A percentile compares a stretch with the other conserved stretches of the same genome.
These are phyloP conservation scores for Heliconius ismenius DNA, from an alignment of 2,888 invertebrate genomes.

Conservation along the genomic window DNA sequence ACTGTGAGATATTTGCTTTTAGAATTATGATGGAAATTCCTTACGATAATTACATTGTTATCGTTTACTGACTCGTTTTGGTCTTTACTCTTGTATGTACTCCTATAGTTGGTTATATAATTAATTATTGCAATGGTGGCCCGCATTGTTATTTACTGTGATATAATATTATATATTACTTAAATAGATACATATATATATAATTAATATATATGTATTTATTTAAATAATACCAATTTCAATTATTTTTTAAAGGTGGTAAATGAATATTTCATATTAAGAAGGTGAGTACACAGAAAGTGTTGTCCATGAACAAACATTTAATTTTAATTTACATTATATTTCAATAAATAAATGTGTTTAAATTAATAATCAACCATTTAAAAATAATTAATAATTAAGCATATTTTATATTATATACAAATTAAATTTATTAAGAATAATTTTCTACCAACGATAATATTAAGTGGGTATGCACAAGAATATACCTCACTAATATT, in stretches of 20 bases:
- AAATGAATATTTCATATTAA: neutral
- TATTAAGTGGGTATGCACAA: neutral
- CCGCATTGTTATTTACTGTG: neutral
- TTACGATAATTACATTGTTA: conserved; percentile 30
- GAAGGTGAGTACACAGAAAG: neutral
- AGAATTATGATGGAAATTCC: conserved; percentile 28
- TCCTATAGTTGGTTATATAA: neutral
- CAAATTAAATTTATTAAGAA: neutral
- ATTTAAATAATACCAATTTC: neutral
- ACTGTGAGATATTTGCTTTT: conserved; percentile 24
- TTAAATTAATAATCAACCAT: neutral
- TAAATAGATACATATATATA: no score
- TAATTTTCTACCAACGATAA: neutral
- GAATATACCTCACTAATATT: neutral
- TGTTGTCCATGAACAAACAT: neutral
- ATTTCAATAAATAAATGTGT: no score
- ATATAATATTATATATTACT: no score
- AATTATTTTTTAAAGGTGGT: neutral
- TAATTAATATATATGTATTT: no score
- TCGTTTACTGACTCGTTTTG: conserved; percentile 26
- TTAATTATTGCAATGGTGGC: neutral
- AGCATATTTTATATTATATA: neutral
- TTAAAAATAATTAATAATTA: neutral
- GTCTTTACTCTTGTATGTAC: conserved; percentile 7
- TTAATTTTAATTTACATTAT: neutral